Percentiles rank a stretch among this genome's conserved stretches.
phyloP scores from a whole-genome alignment of 2,797 vertebrate genomes.

The Cossypha caffra region DNA sequence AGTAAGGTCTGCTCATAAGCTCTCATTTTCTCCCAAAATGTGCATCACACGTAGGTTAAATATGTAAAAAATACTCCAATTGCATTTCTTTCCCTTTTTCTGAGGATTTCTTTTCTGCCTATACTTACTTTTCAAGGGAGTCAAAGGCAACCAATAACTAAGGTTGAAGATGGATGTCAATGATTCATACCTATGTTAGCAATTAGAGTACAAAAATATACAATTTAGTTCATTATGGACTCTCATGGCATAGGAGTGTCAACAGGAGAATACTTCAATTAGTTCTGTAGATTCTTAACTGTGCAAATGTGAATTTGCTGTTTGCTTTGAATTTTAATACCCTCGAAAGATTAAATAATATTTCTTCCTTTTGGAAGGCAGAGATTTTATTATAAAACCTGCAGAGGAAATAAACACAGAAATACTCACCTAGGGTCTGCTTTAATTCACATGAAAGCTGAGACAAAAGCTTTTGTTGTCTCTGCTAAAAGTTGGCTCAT shows the following conservation, averaged over 20 bases:
- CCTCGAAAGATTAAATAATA: constrained; percentile 3
- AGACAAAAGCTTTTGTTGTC: not conserved
- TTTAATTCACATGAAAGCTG: not conserved
- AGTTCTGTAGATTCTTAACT: constrained; percentile 1
- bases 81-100: not conserved
- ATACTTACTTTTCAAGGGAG: not conserved
- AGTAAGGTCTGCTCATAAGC: not conserved
- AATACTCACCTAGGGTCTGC: not conserved
- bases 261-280: constrained; percentile 25
- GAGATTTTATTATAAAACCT: not conserved
- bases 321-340: constrained; percentile 51
- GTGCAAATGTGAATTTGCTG: constrained; percentile 6
- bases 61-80: not conserved
- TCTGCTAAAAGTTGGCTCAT: not conserved
- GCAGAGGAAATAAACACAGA: constrained; percentile 13
- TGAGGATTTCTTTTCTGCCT: not conserved
- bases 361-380: constrained; percentile 10
- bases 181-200: not conserved
- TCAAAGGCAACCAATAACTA: not conserved
- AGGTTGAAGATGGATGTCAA: not conserved
- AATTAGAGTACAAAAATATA: not conserved
- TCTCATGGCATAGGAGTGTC: not conserved
- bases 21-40: not conserved
- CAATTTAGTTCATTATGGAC: not conserved
- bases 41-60: not conserved